A percentile compares a stretch with the other conserved stretches of the same genome.
These are phyloP conservation scores for Rhadina sibilatrix DNA, from an alignment of 2,113 vertebrate genomes.

Conservation along the genomic window DNA sequence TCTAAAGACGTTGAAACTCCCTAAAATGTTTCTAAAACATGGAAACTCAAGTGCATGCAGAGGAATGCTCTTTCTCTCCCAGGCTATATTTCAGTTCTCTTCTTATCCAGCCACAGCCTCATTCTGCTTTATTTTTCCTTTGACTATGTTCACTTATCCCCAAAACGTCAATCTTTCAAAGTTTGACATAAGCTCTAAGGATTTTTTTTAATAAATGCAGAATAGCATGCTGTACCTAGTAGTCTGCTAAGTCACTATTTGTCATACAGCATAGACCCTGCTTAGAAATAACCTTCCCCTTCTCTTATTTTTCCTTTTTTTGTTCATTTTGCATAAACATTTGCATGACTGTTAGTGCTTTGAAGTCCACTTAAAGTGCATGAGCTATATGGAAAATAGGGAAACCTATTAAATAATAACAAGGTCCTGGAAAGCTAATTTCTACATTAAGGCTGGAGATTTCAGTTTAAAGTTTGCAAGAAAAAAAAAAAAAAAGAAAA, in stretches of 20 bases:
- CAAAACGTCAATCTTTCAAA: constrained; percentile 42
- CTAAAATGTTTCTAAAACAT: constrained; percentile 38
- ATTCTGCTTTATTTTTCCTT: neutral
- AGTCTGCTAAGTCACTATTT: constrained; percentile 47
- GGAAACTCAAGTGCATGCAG: constrained; percentile 49
- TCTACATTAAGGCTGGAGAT: constrained; percentile 65
- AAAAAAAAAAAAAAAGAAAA: constrained; percentile 40
- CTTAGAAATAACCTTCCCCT: constrained; percentile 43
- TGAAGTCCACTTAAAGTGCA: constrained; percentile 80
- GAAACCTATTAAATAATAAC: constrained; percentile 61
- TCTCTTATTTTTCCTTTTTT: constrained; percentile 39
- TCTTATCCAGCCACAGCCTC: constrained; percentile 35
- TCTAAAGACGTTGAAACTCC: constrained; percentile 19
- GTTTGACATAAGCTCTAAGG: constrained; percentile 33
- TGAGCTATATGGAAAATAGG: constrained; percentile 83
- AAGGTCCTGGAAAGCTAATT: constrained; percentile 49
- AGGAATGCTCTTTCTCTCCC: constrained; percentile 31
- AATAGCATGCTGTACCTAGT: constrained; percentile 26
- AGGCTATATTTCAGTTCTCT: constrained; percentile 32
- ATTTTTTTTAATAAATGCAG: neutral
- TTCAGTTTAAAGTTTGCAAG: constrained; percentile 67
- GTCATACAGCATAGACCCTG: constrained; percentile 51
- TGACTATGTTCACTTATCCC: constrained; percentile 38
- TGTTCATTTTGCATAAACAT: constrained; percentile 69
- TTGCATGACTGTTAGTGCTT: constrained; percentile 81